Evolutionary conservation across 2,797 vertebrate genomes (phyloP), one percentile per base, ranked within the genome.

Genomic region (Enteromius treurensis): DNA sequence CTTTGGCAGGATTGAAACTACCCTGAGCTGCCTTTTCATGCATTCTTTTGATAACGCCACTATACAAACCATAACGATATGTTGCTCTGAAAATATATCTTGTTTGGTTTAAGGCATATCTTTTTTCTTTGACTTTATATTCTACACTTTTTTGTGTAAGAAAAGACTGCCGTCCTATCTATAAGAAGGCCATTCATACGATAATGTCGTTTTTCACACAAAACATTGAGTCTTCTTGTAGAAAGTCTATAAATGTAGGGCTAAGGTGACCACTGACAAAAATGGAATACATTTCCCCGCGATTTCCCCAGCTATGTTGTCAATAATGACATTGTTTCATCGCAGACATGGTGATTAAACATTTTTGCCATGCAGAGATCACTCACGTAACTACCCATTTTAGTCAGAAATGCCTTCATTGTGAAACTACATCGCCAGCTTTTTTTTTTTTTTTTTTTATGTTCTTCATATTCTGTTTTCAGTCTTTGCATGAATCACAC

Each of bases 321-420:
- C 71, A 67, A 76, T 75, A 75, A 67, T 82, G n/a, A 13, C 15
- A 82, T 64, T 49, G 55, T 81, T 74, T 65, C 21, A 74, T n/a
- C 21, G 6, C 29, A 64, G 29, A 64, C 62, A 32, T 64, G 14
- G 29, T 32, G 62, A 32, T 55, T 32, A 58, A 70, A 58, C 51
- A 45, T 51, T 32, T 40, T 37, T 64, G 11, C 42, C 29, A 76
- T 45, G 58, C 37, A 42, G 32, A 40, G n/a, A 49, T 21, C 19
- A 58, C 37, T 10, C 45, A 76, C 2, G 3, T 37, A 68, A 69
- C 62, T 65, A 47, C 23, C 26, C 29, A 53, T 67, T 58, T 17
- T 55, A 32, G 13, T 55, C n/a, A 67, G 23, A 82, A 21, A 55
- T 67, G 45, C 8, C 9, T 49, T 73, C n/a, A 0, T 26, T 67